These are phyloP conservation scores for Amiota minor DNA, from an alignment of 2,888 invertebrate species.

Conservation along the genomic window DNA sequence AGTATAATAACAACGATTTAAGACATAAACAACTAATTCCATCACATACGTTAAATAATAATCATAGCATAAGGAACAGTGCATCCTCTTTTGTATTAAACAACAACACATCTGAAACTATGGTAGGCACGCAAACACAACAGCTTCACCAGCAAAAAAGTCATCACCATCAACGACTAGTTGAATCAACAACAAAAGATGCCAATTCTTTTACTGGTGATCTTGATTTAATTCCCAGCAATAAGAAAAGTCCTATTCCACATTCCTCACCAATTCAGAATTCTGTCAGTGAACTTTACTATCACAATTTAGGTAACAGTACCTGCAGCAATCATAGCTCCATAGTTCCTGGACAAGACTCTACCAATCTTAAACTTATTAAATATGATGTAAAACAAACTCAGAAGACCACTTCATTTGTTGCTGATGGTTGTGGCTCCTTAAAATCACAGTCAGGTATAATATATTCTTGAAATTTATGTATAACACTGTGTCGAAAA, in stretches of 20 bases:
- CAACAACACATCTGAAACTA: slow-evolving; percentile 45
- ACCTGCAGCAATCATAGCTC: slow-evolving; percentile 31
- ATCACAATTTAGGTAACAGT: slow-evolving; percentile 31
- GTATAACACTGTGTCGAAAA: no score
- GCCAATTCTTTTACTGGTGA: slow-evolving; percentile 39
- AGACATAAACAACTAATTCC: neutral
- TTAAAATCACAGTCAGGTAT: slow-evolving; percentile 48
- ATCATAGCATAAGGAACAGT: slow-evolving; percentile 22
- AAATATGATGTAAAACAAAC: slow-evolving; percentile 30
- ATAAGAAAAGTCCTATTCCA: slow-evolving; percentile 34
- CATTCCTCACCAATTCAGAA: slow-evolving; percentile 30
- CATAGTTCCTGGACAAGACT: slow-evolving; percentile 43
- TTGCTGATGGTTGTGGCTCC: slow-evolving; percentile 39
- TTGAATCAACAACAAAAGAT: slow-evolving; percentile 36
- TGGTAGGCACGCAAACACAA: slow-evolving; percentile 59
- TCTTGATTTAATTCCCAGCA: slow-evolving; percentile 31
- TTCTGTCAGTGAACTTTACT: slow-evolving; percentile 32
- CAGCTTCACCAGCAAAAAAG: slow-evolving; percentile 28
- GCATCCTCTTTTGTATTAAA: slow-evolving; percentile 17
- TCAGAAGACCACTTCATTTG: slow-evolving; percentile 19
- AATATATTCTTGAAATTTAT: neutral
- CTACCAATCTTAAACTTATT: slow-evolving; percentile 31
- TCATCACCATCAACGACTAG: slow-evolving; percentile 5
- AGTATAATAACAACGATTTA: neutral
- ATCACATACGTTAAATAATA: slow-evolving; percentile 12